Base-by-base conservation (phyloP, 2,888 invertebrate species). In the Noctua comes region DNA sequence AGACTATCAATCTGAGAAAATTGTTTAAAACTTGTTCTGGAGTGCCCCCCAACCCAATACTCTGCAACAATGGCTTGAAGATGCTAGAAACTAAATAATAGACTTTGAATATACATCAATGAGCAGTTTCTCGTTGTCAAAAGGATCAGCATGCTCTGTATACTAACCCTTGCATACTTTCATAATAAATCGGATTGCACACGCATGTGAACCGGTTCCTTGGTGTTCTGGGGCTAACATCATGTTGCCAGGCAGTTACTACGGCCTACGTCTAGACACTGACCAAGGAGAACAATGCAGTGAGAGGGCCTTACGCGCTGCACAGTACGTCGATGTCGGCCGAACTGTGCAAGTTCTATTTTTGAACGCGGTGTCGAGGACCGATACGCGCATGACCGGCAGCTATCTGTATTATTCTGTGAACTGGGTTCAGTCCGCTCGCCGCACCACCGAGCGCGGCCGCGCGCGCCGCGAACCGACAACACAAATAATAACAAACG, bases 341-440 rank as follows among this genome's bases (percentile, higher is more conserved):
- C 81, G 80, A 90, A 91, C 90, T 89, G 90, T 90, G 91, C 91
- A 92, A 93, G 94, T 92, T 93, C 95, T 95, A 95, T 95, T 95
- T 95, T 91, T 75, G 91, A 90, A 89, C 88, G 88, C 91, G 90
- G 91, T 91, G 94, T 92, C 94, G 93, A 92, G 90, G 93, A 92
- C 92, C 93, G 94, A 93, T 93, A 94, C 92, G 96, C 96, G 96
- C 95, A 96, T 96, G 96, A 93, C 92, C 95, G 93, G 88, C 90
- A 90, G 90, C 91, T 92, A 91, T 91, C 91, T 89, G 89, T 87
- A 87, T 85, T 89, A 87, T 82, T 90, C 84, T 88, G 88, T 88
- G 89, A 86, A 85, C 89, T 86, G 86, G 89, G 90, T 89, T 94
- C 93, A 96, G 95, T 96, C 91, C 92, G 93, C 93, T 92, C 91